Evolutionary conservation across 2,888 invertebrate genomes (phyloP).

Genomic region (Lydus trimaculatus): DNA sequence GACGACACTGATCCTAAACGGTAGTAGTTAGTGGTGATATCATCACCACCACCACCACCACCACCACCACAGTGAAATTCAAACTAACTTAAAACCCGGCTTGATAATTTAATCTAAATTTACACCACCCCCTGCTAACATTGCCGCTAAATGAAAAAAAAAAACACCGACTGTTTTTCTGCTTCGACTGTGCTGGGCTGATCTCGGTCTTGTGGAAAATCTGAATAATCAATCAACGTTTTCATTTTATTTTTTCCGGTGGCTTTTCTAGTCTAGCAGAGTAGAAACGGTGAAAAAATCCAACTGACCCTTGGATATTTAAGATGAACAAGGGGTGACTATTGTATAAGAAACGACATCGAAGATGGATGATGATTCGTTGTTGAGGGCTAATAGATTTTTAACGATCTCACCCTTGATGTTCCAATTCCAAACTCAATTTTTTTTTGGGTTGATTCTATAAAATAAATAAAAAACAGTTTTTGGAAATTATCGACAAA

Average conservation of each 20-base stretch:
- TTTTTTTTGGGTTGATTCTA: background rate
- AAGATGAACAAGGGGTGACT: background rate
- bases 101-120: constrained; percentile 1
- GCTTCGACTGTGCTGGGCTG: too few species aligned
- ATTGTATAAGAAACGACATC: background rate
- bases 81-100: background rate
- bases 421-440: background rate
- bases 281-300: background rate
- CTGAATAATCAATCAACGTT: background rate
- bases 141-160: background rate
- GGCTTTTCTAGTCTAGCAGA: too few species aligned
- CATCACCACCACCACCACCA: background rate
- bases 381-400: background rate
- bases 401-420: background rate
- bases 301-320: constrained; percentile 1
- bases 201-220: too few species aligned
- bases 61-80: background rate
- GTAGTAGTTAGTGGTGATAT: background rate
- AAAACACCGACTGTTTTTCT: too few species aligned
- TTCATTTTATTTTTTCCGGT: background rate
- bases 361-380: background rate
- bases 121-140: background rate
- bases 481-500: background rate
- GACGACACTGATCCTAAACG: background rate
- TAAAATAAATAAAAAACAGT: too few species aligned